Evolutionary conservation across 1,140 invertebrate species (phyloP), one percentile per base, ranked within the genome.

Genomic region (Microvelia longipes): DNA sequence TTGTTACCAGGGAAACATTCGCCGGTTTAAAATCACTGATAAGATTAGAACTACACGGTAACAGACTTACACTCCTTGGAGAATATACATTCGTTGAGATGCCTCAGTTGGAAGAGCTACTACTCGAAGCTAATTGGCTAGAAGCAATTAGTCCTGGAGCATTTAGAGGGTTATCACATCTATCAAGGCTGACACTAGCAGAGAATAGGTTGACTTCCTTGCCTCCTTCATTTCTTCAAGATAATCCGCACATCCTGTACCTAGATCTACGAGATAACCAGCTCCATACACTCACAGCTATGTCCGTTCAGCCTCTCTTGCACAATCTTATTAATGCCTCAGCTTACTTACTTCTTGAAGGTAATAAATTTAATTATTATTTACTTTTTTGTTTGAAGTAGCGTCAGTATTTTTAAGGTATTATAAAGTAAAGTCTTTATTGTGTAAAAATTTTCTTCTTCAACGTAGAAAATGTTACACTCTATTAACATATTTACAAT

Each of bases 81-180:
- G 87, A 90, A 29, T 83, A 85, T 62, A 87, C 85, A 1, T 93
- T 93, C 77, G 82, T 85, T 0, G 89, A 92, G 75, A 80, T 91
- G 75, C 85, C 78, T 76, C 85, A 86, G 79, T 75, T 93, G 2
- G 81, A 84, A 71, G 87, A 90, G 70, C 79, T 93, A 68, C 81
- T 89, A 62, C 77, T 93, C 71, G 88, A 87, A 71, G 85, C 85
- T 72, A 92, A 92, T 79, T 81, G 83, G 62, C 85, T 90, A 66
- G 79, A 83, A 76, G 83, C 83, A 73, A 85, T 92, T 68, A 85
- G 85, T 11, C 85, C 87, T 60, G 83, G 85, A 25, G 89, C 90
- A 0, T 85, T 92, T 68, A 83, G 85, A 25, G 89, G 88, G 0
- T 78, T 92, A 75, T 84, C 83, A 65, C 85, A 85, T 71, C 78